A percentile compares a stretch with the other conserved stretches of the same genome.
Evolutionary conservation across 2,797 vertebrate genomes (phyloP).

Genomic region (Pseudochaenichthys georgianus): DNA sequence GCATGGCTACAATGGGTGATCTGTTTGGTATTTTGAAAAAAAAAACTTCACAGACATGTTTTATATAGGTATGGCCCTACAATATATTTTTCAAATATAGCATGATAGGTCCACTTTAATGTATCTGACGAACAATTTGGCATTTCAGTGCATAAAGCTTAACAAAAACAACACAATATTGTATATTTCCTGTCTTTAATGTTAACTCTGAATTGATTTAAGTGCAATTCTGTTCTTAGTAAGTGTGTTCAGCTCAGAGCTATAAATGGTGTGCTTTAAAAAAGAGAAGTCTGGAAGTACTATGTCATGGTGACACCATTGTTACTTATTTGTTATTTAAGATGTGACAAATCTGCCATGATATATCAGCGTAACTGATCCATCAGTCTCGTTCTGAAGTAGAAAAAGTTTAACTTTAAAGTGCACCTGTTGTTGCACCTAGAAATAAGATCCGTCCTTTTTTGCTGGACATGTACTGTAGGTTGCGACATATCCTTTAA

Average conservation of each 20-base stretch:
- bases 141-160: not conserved
- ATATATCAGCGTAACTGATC: not conserved
- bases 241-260: no score
- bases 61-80: no score
- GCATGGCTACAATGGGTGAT: no score
- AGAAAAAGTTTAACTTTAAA: not conserved
- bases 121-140: constrained; percentile 5
- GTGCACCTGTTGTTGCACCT: not conserved
- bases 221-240: not conserved
- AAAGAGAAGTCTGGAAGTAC: not conserved
- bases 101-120: not conserved
- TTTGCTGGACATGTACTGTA: not conserved
- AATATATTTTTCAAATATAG: no score
- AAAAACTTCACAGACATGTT: no score
- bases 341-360: not conserved
- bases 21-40: no score
- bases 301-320: not conserved
- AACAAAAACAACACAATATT: not conserved
- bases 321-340: not conserved
- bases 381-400: not conserved
- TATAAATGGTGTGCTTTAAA: no score
- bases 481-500: not conserved
- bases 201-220: not conserved
- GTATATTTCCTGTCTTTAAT: constrained; percentile 9
- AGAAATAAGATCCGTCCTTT: not conserved